Base-by-base conservation (phyloP, 1,140 invertebrate genomes). In the Macrobrachium nipponense region DNA sequence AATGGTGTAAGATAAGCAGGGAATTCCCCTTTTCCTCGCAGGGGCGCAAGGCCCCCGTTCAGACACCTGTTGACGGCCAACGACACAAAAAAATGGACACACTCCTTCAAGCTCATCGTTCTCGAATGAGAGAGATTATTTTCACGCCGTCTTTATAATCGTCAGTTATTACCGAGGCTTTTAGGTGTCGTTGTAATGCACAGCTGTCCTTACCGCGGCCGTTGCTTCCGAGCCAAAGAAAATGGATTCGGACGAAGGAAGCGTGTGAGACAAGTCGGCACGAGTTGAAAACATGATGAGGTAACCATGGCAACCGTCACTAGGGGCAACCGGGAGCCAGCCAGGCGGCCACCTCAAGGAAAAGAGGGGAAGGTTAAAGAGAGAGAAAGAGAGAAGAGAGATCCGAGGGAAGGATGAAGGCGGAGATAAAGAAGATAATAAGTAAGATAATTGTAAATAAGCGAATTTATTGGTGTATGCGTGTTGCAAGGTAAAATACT, bases 261-360 rank as follows among this genome's bases (percentile, higher is more conserved):
- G 43, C 66, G 62, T 68, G 62, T 36, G 79, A 64, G 51, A 80
- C 79, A 80, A 80, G 79, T 80, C 79, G 36, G 79, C 79, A 80
- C 79, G 64, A 80, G 79, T 80, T 70, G 79, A 80, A 68, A 80
- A 80, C 79, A 80, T 80, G 79, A 80, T 80, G 79, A 80, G 79
- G 79, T 80, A 51, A 80, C 79, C 79, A 80, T 80, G 66, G 79
- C 79, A 70, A 80, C 79, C 79, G 79, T 80, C 43, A 70, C 79
- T 70, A 68, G 36, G 62, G 66, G 79, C 79, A 80, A 80, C 79
- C 66, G 20, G 62, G 36, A 58, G 77, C 60, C 77, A 64, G 60
- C 77, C 77, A 62, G 77, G 17, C 77, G 59, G 60, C 36, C 43
- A 17, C 14, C 12, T 10, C 72, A 11, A 6, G 14, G 14, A 14